Base-by-base conservation (phyloP, 2,888 invertebrate genomes). In the Rhimphoctona megacephalus region DNA sequence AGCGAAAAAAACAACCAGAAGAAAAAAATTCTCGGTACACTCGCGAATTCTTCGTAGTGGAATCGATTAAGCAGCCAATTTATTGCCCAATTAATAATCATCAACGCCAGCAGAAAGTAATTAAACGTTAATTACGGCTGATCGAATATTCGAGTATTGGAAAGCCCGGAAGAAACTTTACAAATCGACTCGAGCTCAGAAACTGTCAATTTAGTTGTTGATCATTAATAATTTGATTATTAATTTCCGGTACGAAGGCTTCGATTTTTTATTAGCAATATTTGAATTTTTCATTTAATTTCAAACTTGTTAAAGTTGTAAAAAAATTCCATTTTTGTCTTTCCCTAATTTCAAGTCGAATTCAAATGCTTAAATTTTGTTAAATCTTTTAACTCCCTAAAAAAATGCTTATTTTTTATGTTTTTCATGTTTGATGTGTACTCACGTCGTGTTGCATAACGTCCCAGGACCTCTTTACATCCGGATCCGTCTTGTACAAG, bases 401-500 rank as follows among this genome's bases (percentile, higher is more conserved):
- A n/a, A n/a, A n/a, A n/a, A n/a, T n/a, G n/a, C n/a, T n/a, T n/a
- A n/a, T n/a, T 30, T 61, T 61, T 30, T 30, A 1, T 30, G 9
- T 17, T 61, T 14, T 6, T 49, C 14, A 17, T n/a, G 6, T 61
- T 33, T 9, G 7, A 61, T 83, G 57, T 82, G 69, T 81, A 95
- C 96, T 96, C 94, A 98, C 98, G 94, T 98, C 97, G 92, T 96
- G 97, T 95, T 99, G 98, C 92, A 98, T 95, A 90, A 97, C 96
- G 93, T 98, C 96, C 97, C 98, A 98, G 72, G 97, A 97, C 92
- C 96, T 96, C 80, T 96, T 96, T 79, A 97, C 96, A 88, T 96
- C 96, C 0, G 94, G 91, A 89, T 97, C 96, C 7, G 93, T 95
- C 5, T 95, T 95, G 94, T 97, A 99, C 88, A 96, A 95, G 89